A percentile compares a stretch with the other conserved stretches of the same genome.
Conservation (phyloP, 2,888 invertebrate species). For the Nemotelus pantherinus region DNA sequence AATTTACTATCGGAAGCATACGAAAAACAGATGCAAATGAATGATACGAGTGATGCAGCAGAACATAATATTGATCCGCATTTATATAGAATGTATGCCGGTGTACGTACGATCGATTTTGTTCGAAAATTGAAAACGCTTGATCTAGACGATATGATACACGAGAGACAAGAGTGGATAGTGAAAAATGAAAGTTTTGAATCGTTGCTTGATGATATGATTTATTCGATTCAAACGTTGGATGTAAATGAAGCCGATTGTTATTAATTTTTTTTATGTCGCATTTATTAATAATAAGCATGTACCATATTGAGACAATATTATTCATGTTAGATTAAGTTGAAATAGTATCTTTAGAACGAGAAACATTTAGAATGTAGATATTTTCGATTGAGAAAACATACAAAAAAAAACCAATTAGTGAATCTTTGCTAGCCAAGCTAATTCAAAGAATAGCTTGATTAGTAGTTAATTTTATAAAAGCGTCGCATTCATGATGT, state of each 20-base stretch:
- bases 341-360: too few species aligned
- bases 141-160: slow-evolving; percentile 71
- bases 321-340: too few species aligned
- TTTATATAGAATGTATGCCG: slow-evolving; percentile 61
- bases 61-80: slow-evolving; percentile 57
- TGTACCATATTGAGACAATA: neutral
- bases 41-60: slow-evolving; percentile 49
- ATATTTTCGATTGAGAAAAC: too few species aligned
- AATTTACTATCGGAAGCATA: slow-evolving; percentile 72
- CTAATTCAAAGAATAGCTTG: too few species aligned
- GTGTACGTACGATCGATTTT: slow-evolving; percentile 70
- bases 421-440: too few species aligned
- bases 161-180: slow-evolving; percentile 74
- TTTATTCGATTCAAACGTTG: slow-evolving; percentile 69
- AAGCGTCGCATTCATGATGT: too few species aligned
- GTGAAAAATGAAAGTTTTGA: slow-evolving; percentile 73
- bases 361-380: too few species aligned
- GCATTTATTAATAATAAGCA: neutral
- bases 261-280: slow-evolving; percentile 66
- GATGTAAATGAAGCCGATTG: slow-evolving; percentile 76
- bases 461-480: too few species aligned
- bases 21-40: slow-evolving; percentile 66
- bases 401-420: too few species aligned
- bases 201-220: slow-evolving; percentile 79
- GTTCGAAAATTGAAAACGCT: slow-evolving; percentile 68